Evolutionary conservation across 2,888 invertebrate species (phyloP), one percentile per base, ranked within the genome.

Genomic region (Ceramica pisi): DNA sequence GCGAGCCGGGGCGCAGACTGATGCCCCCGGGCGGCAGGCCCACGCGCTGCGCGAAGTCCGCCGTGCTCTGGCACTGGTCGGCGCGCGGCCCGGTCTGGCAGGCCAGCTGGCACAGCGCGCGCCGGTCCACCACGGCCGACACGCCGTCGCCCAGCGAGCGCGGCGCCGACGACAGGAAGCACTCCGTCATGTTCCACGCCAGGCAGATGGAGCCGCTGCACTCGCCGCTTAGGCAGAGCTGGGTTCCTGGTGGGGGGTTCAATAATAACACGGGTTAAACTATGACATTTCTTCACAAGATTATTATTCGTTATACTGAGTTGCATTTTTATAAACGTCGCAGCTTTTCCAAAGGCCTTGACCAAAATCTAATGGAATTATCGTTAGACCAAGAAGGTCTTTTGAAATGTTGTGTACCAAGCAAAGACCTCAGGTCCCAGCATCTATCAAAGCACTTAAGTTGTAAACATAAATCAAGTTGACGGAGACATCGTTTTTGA

Each of bases 121-220:
- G 96, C 86, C 98, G 97, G 94, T 98, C 97, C 70, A 97, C 97
- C 78, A 98, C 97, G 10, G 95, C 94, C 56, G 85, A 67, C 61
- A 94, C 95, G 26, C 95, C 95, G 81, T 93, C 95, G 21, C 94
- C 92, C 10, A 80, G 71, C 97, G 97, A 84, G 97, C 97, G 84
- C 63, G 97, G 97, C 82, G 97, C 97, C 44, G 98, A 98, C 10
- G 99, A 98, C 65, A 99, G 97, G 96, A 99, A 99, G 92, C 99
- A 99, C 92, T 99, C 99, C 66, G 98, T 97, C 96, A 99, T 97
- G 91, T 98, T 98, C 97, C 99, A 99, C 89, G 98, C 98, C 75
- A 99, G 96, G 93, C 99, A 99, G 88, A 99, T 99, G 0, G 99
- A 99, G 59, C 99, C 99, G 59, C 98, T 97, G 93, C 99, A 99